These are phyloP conservation scores for Urosaurus nigricauda DNA, from an alignment of 2,797 vertebrate species.

Conservation along the genomic window DNA sequence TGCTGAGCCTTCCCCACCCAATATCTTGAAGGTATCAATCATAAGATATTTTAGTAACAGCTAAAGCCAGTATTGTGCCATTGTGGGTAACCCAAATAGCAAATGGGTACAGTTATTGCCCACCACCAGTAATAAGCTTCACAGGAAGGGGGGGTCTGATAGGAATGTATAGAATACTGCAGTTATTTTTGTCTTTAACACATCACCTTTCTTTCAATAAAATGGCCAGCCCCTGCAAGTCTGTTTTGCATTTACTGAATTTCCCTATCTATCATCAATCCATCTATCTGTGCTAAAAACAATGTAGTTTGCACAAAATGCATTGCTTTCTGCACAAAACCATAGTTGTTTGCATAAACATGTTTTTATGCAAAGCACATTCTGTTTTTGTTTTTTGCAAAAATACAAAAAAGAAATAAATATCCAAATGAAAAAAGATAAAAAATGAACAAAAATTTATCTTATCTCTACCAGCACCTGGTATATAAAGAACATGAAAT, in stretches of 20 bases:
- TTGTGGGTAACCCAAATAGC: neutral
- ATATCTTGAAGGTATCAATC: neutral
- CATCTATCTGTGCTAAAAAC: too few relatives aligned
- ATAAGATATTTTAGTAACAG: neutral
- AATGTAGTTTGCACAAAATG: too few relatives aligned
- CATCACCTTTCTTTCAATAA: neutral
- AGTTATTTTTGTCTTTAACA: too few relatives aligned
- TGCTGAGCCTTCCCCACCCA: neutral
- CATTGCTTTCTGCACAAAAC: too few relatives aligned
- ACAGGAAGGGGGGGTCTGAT: neutral
- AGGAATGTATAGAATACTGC: neutral
- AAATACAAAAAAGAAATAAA: too few relatives aligned
- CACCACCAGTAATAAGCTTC: neutral
- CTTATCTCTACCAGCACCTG: neutral
- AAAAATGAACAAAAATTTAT: too few relatives aligned
- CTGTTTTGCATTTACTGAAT: neutral
- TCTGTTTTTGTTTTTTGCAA: too few relatives aligned
- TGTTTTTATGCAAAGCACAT: too few relatives aligned
- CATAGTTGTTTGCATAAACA: too few relatives aligned
- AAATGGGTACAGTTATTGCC: neutral
- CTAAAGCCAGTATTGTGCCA: neutral
- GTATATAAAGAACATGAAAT: neutral
- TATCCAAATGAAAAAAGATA: too few relatives aligned
- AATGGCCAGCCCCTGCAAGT: neutral
- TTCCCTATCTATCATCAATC: too few relatives aligned